Evolutionary conservation across 1,140 invertebrate species (phyloP).

Genomic region (Cydia amplana): DNA sequence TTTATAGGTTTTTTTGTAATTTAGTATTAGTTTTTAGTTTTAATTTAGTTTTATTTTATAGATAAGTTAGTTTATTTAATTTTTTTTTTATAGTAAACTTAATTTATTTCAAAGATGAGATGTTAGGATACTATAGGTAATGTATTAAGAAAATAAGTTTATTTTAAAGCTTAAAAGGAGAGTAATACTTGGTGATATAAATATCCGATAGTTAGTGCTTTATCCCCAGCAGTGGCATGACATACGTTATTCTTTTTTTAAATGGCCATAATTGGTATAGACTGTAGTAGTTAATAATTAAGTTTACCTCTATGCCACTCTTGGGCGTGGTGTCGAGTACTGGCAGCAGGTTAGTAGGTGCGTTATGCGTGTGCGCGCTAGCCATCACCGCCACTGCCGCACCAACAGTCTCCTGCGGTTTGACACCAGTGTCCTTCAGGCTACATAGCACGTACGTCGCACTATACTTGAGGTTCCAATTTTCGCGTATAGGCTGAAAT

Average conservation of each 20-base stretch:
- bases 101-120: too few relatives aligned
- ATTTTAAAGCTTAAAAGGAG: too few relatives aligned
- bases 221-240: not conserved
- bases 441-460: constrained; percentile 94
- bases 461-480: constrained; percentile 96
- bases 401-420: constrained; percentile 76
- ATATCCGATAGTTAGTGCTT: not conserved
- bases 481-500: constrained; percentile 87
- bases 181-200: too few relatives aligned
- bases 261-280: not conserved
- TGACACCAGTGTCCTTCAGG: constrained; percentile 79
- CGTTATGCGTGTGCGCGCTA: constrained; percentile 73
- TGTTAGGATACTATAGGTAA: too few relatives aligned
- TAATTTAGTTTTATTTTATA: too few relatives aligned
- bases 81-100: too few relatives aligned
- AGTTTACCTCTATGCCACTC: constrained; percentile 59
- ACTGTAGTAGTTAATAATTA: not conserved
- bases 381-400: constrained; percentile 83
- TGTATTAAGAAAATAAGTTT: too few relatives aligned
- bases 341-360: constrained; percentile 64
- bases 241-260: not conserved
- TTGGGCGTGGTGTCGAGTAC: constrained; percentile 65
- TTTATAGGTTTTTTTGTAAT: too few relatives aligned
- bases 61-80: too few relatives aligned
- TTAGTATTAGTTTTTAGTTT: too few relatives aligned